phyloP scores from a whole-genome alignment of 2,797 vertebrate genomes.

The Rhinichthys osculus region DNA sequence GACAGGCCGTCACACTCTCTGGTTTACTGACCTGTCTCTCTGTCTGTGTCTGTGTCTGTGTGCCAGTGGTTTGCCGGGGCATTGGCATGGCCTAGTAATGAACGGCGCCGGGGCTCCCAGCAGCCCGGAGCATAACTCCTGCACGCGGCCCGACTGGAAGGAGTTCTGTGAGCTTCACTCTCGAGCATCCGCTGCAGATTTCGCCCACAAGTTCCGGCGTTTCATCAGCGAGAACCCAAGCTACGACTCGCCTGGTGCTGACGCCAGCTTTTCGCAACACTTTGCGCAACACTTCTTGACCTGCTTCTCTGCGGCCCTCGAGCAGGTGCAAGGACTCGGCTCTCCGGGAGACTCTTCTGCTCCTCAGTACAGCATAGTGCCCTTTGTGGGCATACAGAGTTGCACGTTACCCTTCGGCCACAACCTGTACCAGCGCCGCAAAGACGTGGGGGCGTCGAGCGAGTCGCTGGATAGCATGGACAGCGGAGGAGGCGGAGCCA shows the following conservation, averaged over 20 bases:
- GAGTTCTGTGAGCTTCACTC: constrained; percentile 98
- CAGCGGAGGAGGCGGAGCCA: constrained; percentile 75
- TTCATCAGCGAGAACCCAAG: constrained; percentile 93
- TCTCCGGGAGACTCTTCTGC: constrained; percentile 67
- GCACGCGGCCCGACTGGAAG: constrained; percentile 92
- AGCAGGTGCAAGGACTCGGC: constrained; percentile 74
- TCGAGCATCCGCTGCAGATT: constrained; percentile 89
- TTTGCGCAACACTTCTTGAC: constrained; percentile 92
- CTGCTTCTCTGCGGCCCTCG: constrained; percentile 87
- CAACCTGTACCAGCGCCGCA: constrained; percentile 79
- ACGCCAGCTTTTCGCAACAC: constrained; percentile 91
- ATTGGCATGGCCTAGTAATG: constrained; percentile 85
- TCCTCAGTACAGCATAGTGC: constrained; percentile 88
- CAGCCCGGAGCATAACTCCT: constrained; percentile 86
- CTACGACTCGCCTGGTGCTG: constrained; percentile 90
- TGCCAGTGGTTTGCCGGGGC: constrained; percentile 73
- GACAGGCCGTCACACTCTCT: background rate
- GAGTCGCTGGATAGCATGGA: constrained; percentile 91
- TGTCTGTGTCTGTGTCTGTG: constrained; percentile 12
- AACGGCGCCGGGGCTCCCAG: constrained; percentile 78
- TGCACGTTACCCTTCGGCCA: constrained; percentile 87
- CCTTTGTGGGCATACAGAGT: constrained; percentile 89
- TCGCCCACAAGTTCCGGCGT: constrained; percentile 93
- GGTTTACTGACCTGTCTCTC: constrained; percentile 4
- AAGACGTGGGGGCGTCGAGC: constrained; percentile 85